These are phyloP conservation scores for Hyppa rectilinea DNA, from an alignment of 2,888 invertebrate genomes.

Conservation along the genomic window DNA sequence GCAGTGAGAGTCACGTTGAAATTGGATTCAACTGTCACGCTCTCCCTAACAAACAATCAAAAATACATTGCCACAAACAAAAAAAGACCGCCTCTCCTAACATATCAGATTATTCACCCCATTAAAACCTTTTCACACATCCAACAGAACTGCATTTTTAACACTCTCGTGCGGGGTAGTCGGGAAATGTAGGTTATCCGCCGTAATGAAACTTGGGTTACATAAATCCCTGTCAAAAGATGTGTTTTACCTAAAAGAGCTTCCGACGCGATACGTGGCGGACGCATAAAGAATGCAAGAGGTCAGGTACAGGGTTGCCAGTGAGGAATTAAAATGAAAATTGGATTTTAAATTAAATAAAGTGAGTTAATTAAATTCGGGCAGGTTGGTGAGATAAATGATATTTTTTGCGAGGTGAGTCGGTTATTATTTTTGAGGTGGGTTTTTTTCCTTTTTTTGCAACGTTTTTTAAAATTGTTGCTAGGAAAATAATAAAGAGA, in stretches of 20 bases:
- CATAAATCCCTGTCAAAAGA: slow-evolving; percentile 63
- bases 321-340: slow-evolving; percentile 40
- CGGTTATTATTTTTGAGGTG: not conserved
- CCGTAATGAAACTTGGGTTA: slow-evolving; percentile 44
- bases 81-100: not conserved
- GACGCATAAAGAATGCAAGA: slow-evolving; percentile 60
- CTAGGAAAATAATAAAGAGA: too few relatives aligned
- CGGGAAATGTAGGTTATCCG: slow-evolving; percentile 52
- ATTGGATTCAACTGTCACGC: too few relatives aligned
- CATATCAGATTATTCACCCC: slow-evolving; percentile 14
- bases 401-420: slow-evolving; percentile 13
- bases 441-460: not conserved
- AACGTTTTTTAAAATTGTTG: not conserved
- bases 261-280: slow-evolving; percentile 55
- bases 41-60: slow-evolving; percentile 30
- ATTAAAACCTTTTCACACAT: slow-evolving; percentile 37
- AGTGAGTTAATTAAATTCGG: slow-evolving; percentile 41
- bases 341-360: slow-evolving; percentile 48
- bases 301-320: slow-evolving; percentile 55
- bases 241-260: slow-evolving; percentile 62
- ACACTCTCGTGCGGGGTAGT: slow-evolving; percentile 4
- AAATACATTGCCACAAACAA: not conserved
- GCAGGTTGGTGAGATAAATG: not conserved
- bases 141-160: slow-evolving; percentile 52
- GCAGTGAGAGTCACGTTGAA: too few relatives aligned